Base-by-base conservation (phyloP, 1,140 invertebrate species). In the Aphis craccivora region DNA sequence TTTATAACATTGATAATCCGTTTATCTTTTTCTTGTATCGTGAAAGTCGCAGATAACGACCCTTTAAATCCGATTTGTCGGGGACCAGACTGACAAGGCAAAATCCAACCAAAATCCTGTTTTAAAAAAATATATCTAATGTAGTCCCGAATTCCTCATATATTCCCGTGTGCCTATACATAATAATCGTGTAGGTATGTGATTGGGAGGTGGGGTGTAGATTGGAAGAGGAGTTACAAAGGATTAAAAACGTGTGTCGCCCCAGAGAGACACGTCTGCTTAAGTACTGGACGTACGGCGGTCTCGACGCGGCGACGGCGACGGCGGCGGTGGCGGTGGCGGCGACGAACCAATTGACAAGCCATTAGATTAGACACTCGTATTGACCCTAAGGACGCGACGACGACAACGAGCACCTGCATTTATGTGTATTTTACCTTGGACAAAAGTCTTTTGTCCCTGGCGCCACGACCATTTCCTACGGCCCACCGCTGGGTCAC, bases 361-460 rank as follows among this genome's bases (percentile, higher is more conserved):
- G 67, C 91, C 91, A 92, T 92, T 92, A 91, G 90, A 91, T 91
- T 91, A 84, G 91, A 81, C 35, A 20, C n/a, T 48, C 76, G 91
- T 35, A 83, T 83, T 92, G 91, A 92, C 91, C 91, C 91, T 51
- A 55, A 48, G n/a, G n/a, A 53, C 25, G 48, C 37, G 40, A 43
- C 37, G 83, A 86, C 37, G 86, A 81, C 90, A 37, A 35, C 30
- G 91, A 92, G 91, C 91, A 92, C 91, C 91, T 92, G 91, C 91
- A 48, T 92, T 83, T 92, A 92, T 92, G 45, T 35, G 76, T 92
- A 83, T 45, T 84, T 92, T 92, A 35, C 76, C 35, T 51, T 35
- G 91, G 91, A 92, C 91, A 92, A 92, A 92, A 92, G 91, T 45
- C 91, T 53, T 83, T 92, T 92, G 91, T 92, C 91, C 91, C 43